These are phyloP conservation scores for Nannobrachium achirus DNA, from an alignment of 2,113 vertebrate species.

Conservation along the genomic window DNA sequence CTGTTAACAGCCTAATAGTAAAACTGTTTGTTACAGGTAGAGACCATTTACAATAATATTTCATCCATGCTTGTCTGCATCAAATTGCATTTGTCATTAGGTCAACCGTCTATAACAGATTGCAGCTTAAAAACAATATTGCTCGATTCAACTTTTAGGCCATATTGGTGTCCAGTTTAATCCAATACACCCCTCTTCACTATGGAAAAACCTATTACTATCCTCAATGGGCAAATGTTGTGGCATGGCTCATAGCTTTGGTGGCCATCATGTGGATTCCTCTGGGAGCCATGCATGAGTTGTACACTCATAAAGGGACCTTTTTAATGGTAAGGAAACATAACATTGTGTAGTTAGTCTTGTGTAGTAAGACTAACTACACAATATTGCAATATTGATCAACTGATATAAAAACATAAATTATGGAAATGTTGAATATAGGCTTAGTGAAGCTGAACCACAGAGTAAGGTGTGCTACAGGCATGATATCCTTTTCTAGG, in stretches of 20 bases:
- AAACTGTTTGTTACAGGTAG: no score
- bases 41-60: no score
- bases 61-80: not conserved
- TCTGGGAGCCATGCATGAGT: constrained; percentile 1
- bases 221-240: not conserved
- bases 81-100: not conserved
- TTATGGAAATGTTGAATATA: no score
- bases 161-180: constrained; percentile 2
- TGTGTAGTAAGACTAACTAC: no score
- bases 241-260: not conserved
- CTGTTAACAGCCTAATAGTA: no score
- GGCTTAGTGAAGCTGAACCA: no score
- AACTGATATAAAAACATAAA: no score
- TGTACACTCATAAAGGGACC: not conserved
- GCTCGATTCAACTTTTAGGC: not conserved
- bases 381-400: no score
- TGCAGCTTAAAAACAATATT: not conserved
- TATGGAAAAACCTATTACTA: constrained; percentile 9
- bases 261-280: not conserved
- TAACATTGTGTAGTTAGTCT: no score
- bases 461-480: no score
- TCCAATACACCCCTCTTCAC: constrained; percentile 1
- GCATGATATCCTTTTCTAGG: no score
- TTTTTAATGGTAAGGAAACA: not conserved
- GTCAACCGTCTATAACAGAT: not conserved